Base-by-base conservation (phyloP, 2,113 vertebrate species). In the Calonectris borealis region DNA sequence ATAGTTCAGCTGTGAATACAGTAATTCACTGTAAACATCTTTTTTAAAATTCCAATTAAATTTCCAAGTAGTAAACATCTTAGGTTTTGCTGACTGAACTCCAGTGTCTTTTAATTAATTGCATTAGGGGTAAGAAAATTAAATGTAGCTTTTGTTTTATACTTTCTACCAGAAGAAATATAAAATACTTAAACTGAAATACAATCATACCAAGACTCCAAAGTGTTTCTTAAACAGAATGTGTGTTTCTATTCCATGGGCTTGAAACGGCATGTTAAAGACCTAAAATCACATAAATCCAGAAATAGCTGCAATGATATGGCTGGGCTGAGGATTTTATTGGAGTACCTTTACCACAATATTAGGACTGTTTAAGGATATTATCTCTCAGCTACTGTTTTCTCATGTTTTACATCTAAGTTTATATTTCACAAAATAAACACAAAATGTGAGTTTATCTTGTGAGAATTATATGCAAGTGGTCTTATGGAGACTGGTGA, bases 391-490 rank as follows among this genome's bases (percentile, higher is more conserved):
- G 77, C 77, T 94, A 79, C 81, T 87, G 40, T 71, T 89, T 85
- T 51, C 62, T 85, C 46, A 24, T 65, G 48, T 49, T 94, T 76
- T 77, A 83, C 54, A 66, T 83, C 20, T 69, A 54, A 80, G 46
- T n/a, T 93, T 80, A 10, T 60, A 65, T 85, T 87, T 89, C 10
- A 3, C 40, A 87, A 86, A 84, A 88, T 40, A 92, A 95, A 76
- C 64, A 65, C 19, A 83, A 51, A 88, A 48, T 38, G 14, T 51
- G 66, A 90, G 51, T 83, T 93, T 94, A 88, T 96, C 92, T 93
- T 91, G 54, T 66, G 92, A 93, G 86, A 94, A 88, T 91, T 88
- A 91, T 54, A 91, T 40, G 57, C 85, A 91, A 93, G 75, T 46
- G 69, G 29, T 55, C 72, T 83, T 38, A 34, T 1, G 18, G 79